Evolutionary conservation across 2,888 invertebrate species (phyloP), one percentile per base, ranked within the genome.

Genomic region (Atethmia centrago): DNA sequence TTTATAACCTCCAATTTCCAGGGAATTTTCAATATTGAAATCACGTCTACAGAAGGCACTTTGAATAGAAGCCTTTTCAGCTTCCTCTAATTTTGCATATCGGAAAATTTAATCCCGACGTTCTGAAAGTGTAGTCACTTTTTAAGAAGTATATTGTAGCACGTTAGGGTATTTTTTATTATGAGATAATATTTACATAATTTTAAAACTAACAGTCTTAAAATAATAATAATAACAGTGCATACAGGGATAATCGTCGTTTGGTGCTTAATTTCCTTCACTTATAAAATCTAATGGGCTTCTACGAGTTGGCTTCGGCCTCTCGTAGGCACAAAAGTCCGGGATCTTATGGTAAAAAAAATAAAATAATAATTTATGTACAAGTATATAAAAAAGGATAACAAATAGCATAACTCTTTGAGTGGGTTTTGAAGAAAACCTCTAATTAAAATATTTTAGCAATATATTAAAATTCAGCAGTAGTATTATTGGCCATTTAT

Each of bases 21-120:
- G 14, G 16, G 28, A 63, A 63, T 40, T 53, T 68, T 59, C 21
- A 47, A 58, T 76, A 59, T 69, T 76, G 14, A 40, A 76, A 69
- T 69, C 58, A 69, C 28, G 69, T 76, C 63, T 75, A 58, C 51
- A 51, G 42, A 45, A 42, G 31, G 51, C 45, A 40, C 51, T 51
- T 58, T 51, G 14, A 62, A 51, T 51, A 12, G 19, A 68, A 62
- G 63, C 51, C 36, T n/a, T 42, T 62, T 58, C 45, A 28, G 31
- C 73, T 63, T 73, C 31, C 28, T n/a, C n/a, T n/a, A n/a, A 63
- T 42, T 63, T 74, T 58, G 42, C 49, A 74, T 21, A 36, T 45
- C 5, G 25, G 36, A 45, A 56, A 74, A 64, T 58, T 45, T 51
- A n/a, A 58, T 51, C 21, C 31, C 16, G 12, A 28, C 2, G 5